Percentiles rank a stretch among this genome's conserved stretches.
Conservation (phyloP, 2,888 invertebrate species). For the Chromoteleia sp. region DNA sequence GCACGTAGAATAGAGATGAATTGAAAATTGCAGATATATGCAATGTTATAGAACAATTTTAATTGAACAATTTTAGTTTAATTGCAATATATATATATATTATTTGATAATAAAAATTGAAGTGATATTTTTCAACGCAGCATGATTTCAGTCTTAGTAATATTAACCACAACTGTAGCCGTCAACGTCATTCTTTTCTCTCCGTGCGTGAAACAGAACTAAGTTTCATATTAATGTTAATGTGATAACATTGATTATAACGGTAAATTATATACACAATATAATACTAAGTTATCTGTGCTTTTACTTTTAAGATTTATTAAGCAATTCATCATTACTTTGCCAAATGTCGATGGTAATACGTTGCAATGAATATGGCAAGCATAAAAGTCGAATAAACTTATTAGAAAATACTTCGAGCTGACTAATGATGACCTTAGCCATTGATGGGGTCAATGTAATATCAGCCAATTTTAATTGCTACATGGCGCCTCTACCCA, state of each 20-base stretch:
- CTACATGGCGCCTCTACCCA: constrained; percentile 13
- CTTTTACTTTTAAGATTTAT: constrained; percentile 27
- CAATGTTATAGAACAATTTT: too few relatives aligned
- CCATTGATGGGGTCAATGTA: constrained; percentile 29
- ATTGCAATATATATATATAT: too few relatives aligned
- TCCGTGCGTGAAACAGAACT: too few relatives aligned
- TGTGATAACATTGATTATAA: neutral
- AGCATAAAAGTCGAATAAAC: constrained; percentile 18
- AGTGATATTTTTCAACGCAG: too few relatives aligned
- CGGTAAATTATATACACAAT: constrained; percentile 6
- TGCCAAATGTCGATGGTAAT: constrained; percentile 19
- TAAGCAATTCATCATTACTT: constrained; percentile 25
- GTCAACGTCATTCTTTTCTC: too few relatives aligned
- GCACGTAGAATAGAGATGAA: neutral
- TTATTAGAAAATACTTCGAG: constrained; percentile 21
- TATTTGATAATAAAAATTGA: too few relatives aligned
- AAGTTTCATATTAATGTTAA: too few relatives aligned
- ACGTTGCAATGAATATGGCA: constrained; percentile 1
- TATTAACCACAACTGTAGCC: too few relatives aligned
- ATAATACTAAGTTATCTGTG: constrained; percentile 11
- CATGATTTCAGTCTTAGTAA: too few relatives aligned
- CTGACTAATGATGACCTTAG: constrained; percentile 31
- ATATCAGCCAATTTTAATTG: constrained; percentile 53
- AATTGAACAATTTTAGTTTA: too few relatives aligned
- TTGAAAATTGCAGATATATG: too few relatives aligned